Evolutionary conservation across 2,113 vertebrate species (phyloP), one percentile per base, ranked within the genome.

Genomic region (Holacanthus passer): DNA sequence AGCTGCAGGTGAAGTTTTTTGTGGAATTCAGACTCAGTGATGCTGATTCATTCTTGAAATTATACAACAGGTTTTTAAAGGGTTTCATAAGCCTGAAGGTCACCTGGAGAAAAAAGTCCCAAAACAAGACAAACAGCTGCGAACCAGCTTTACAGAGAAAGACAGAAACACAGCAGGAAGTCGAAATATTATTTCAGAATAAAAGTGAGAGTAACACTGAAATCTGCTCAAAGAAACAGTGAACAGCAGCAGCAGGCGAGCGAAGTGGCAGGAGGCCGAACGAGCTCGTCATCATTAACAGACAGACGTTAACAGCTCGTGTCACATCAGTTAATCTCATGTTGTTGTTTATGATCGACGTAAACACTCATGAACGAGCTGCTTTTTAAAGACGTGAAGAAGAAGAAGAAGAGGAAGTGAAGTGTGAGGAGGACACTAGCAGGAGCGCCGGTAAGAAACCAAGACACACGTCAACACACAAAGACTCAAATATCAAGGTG

Each of bases 341-440:
- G 5, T 74, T 76, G 59, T 78, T 73, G 68, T 84, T 75, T 66
- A 62, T 71, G 81, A 81, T 32, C 52, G 69, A 85, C n/a, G 60
- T 7, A 16, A 59, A 79, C 70, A 70, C 43, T 62, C 2, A 29
- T 53, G 68, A 11, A 65, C 17, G 60, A 13, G 60, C 27, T 24
- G 71, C 71, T 53, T 39, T 58, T 80, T 68, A 50, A 67, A 72
- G 27, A 69, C 1, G 29, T 59, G 53, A 12, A 66, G 9, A 16
- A 41, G 39, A 2, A 73, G 32, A 47, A 64, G 2, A 27, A 52
- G 43, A 1, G 19, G 2, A 31, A 7, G 48, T 6, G 35, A 65
- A 29, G 1, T 7, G 13, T 16, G 7, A 29, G 3, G n/a, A 65
- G 24, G 60, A 31, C 31, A 10, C 2, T 1, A 45, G 62, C 22